A percentile compares a stretch with the other conserved stretches of the same genome.
phyloP scores from a whole-genome alignment of 2,888 invertebrate species.

The Troides helena region DNA sequence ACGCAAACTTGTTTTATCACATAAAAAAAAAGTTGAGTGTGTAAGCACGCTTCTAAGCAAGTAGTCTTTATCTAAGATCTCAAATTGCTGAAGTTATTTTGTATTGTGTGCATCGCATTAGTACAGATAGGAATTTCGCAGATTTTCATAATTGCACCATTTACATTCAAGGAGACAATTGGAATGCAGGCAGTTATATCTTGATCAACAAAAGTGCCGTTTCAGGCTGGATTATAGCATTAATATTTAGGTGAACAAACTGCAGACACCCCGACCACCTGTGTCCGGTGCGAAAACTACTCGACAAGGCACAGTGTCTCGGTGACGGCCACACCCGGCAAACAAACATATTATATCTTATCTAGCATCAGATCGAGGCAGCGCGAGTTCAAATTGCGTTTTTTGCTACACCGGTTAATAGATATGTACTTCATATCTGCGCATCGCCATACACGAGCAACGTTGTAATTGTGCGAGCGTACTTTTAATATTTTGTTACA shows the following conservation, averaged over 20 bases:
- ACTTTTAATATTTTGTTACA: slow-evolving; percentile 43
- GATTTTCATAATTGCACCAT: slow-evolving; percentile 27
- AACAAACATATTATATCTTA: slow-evolving; percentile 36
- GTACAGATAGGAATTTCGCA: slow-evolving; percentile 23
- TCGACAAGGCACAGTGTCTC: slow-evolving; percentile 9
- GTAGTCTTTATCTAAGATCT: slow-evolving; percentile 1
- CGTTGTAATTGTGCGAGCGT: slow-evolving; percentile 44
- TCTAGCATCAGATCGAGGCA: slow-evolving; percentile 36
- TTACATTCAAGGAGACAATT: slow-evolving; percentile 23
- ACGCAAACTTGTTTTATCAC: no score
- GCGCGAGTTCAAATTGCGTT: slow-evolving; percentile 35
- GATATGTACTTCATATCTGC: slow-evolving; percentile 46
- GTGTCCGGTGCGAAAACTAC: slow-evolving; percentile 2
- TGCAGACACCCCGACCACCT: slow-evolving; percentile 19
- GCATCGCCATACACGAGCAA: slow-evolving; percentile 34
- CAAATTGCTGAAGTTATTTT: slow-evolving; percentile 1
- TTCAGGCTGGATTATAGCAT: slow-evolving; percentile 21
- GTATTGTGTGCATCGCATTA: slow-evolving; percentile 6
- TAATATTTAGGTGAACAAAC: slow-evolving; percentile 22
- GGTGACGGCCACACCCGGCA: slow-evolving; percentile 30
- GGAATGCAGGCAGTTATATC: slow-evolving; percentile 22
- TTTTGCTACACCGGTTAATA: slow-evolving; percentile 34
- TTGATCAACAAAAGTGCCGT: slow-evolving; percentile 23
- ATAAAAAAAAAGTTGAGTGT: no score
- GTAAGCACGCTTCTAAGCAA: no score